A percentile compares a stretch with the other conserved stretches of the same genome.
Conservation (phyloP, 2,113 vertebrate species). For the Ahaetulla prasina region DNA sequence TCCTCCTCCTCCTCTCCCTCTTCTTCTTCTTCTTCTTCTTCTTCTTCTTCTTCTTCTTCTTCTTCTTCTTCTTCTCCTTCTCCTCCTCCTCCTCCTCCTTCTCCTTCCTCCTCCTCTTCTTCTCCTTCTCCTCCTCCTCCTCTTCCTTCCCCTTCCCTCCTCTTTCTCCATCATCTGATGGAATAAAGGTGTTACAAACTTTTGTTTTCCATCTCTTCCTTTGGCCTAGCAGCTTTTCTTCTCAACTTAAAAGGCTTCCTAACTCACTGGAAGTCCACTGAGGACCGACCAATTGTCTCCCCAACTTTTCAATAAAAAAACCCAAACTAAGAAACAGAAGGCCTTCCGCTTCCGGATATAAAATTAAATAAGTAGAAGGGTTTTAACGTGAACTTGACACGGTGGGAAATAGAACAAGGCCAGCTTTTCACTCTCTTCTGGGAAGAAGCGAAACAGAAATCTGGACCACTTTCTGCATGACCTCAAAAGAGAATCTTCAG, state of each 20-base stretch:
- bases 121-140: too few species aligned
- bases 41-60: rapidly evolving
- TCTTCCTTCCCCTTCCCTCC: neutral
- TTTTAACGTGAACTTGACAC: slow-evolving; percentile 56
- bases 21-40: too few species aligned
- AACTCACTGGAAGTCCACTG: slow-evolving; percentile 49
- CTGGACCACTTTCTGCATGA: slow-evolving; percentile 54
- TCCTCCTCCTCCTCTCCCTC: too few species aligned
- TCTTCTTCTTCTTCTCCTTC: rapidly evolving
- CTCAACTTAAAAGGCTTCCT: slow-evolving; percentile 57
- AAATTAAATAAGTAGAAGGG: slow-evolving; percentile 20
- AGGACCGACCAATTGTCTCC: slow-evolving; percentile 56
- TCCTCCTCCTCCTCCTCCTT: neutral
- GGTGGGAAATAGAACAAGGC: slow-evolving; percentile 55
- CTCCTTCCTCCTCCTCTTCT: too few species aligned
- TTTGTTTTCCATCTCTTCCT: neutral
- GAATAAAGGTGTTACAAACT: neutral
- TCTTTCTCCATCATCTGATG: neutral
- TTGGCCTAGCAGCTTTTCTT: slow-evolving; percentile 34
- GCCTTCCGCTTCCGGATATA: slow-evolving; percentile 45
- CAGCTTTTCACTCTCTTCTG: slow-evolving; percentile 52
- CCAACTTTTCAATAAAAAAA: slow-evolving; percentile 63
- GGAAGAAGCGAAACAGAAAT: slow-evolving; percentile 50
- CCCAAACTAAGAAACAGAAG: slow-evolving; percentile 52
- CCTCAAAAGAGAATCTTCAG: slow-evolving; percentile 54